These are phyloP conservation scores for Lateolabrax maculatus DNA, from an alignment of 2,797 vertebrate species.

Conservation along the genomic window DNA sequence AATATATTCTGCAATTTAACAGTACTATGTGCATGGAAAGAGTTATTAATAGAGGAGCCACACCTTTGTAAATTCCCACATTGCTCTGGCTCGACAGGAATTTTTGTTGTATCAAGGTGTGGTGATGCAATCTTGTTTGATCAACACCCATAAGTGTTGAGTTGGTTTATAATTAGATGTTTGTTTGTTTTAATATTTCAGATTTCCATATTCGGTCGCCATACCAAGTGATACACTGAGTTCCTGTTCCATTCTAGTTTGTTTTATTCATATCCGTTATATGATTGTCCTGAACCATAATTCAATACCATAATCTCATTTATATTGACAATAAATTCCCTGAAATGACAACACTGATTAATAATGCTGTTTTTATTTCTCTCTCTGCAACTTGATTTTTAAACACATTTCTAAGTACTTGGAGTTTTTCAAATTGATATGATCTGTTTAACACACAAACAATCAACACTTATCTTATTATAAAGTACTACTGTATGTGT, in stretches of 20 bases:
- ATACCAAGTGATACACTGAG: not conserved
- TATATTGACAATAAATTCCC: not conserved
- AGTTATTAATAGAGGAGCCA: not conserved
- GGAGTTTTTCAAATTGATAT: not conserved
- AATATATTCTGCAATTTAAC: not conserved
- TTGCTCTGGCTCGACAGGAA: not conserved
- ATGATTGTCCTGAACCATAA: not conserved
- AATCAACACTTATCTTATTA: not conserved
- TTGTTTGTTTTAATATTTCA: not conserved
- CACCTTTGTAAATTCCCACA: conserved; percentile 18
- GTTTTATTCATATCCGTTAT: not conserved
- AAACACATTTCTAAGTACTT: not conserved
- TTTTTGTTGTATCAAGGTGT: not conserved
- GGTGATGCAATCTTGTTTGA: not conserved
- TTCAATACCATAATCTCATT: not conserved
- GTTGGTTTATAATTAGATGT: not conserved
- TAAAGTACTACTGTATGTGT: not conserved
- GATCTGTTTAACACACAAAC: not conserved
- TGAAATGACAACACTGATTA: not conserved
- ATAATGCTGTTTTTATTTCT: not conserved
- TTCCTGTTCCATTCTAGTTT: not conserved
- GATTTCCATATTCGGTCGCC: not conserved
- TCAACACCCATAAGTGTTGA: not conserved
- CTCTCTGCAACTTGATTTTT: not conserved
- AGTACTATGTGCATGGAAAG: not conserved